Base-by-base conservation (phyloP, 2,888 invertebrate genomes). In the Ellobium chinense region DNA sequence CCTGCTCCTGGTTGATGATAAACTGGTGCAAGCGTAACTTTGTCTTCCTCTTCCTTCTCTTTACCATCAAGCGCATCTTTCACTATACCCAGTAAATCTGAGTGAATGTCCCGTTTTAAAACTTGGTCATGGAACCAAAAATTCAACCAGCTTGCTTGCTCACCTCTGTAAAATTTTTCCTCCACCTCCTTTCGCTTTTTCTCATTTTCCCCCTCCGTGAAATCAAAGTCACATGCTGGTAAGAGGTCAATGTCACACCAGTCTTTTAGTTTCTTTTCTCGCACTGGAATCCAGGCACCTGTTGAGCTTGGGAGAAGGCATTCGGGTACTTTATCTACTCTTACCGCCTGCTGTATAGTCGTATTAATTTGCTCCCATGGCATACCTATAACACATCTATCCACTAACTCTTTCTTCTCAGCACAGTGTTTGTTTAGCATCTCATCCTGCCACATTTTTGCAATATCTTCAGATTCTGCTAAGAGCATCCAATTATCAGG, bases 1-100 rank as follows among this genome's bases (percentile, higher is more conserved):
- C 89, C 89, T 12, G 89, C 87, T 1, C 89, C 88, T 24, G 89
- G 88, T 65, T 89, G 88, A 66, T 89, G 89, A 63, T 80, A 80
- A 27, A 89, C 60, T 29, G 70, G 78, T 5, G 88, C 84, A 9
- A 80, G 70, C 14, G 78, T 84, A 46, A 88, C 84, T 58, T 72
- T 81, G 34, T 82, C 83, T 24, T 85, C 83, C 29, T 83, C 78
- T 29, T 75, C 82, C 72, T 66, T 54, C 21, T n/a, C 21, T 68
- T 78, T 56, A 24, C 82, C 83, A 14, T 83, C 58, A 62, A 85
- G 68, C 18, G 84, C 74, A 34, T 73, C 34, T 62, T 77, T 36
- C 18, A 86, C 76, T 21, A 34, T 68, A 46, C 76, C 46, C 62
- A 82, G 66, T 1, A 87, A 63, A 2, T 39, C 56, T 14, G 80